Evolutionary conservation across 1,140 invertebrate genomes (phyloP), one percentile per base, ranked within the genome.

Genomic region (Holotrichia oblita): DNA sequence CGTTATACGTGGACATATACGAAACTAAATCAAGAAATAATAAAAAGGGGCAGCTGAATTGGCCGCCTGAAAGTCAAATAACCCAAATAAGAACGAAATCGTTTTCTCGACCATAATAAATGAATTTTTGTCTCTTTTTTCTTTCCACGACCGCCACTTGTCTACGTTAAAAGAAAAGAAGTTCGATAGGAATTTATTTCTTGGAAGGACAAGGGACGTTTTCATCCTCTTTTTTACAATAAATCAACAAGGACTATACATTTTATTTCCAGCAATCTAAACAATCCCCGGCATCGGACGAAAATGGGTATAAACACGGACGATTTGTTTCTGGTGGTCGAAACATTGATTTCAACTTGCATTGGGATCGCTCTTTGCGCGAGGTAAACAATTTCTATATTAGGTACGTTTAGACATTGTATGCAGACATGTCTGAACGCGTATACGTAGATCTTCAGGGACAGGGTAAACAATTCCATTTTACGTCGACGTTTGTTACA

Each of bases 211-310:
- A 4, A 34, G 48, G 14, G 17, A 55, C 7, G 48, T 55, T 55
- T 55, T 55, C n/a, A 55, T 55, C n/a, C 14, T 55, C 48, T 55
- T 55, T 55, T 17, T 55, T 55, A n/a, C 14, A 55, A 55, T 55
- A 55, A 55, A 55, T 55, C 48, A 55, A 55, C 48, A 55, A 55
- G 17, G 48, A 14, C 48, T 55, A 55, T 55, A 55, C 48, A 55
- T 55, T 55, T 55, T 55, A 55, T 55, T 55, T n/a, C 48, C 48
- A 14, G 48, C 48, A 55, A 55, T 55, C 48, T 55, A 55, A 55
- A 55, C 48, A 55, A 55, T n/a, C 12, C 6, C 48, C 14, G 48
- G 48, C 14, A 17, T 14, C 6, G 14, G 3, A 55, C 12, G 12
- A 55, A 55, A 55, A 55, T 55, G 6, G 48, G 17, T 6, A 55